Evolutionary conservation across 1,140 invertebrate species (phyloP), one percentile per base, ranked within the genome.

Genomic region (Sminthurides bifidus): DNA sequence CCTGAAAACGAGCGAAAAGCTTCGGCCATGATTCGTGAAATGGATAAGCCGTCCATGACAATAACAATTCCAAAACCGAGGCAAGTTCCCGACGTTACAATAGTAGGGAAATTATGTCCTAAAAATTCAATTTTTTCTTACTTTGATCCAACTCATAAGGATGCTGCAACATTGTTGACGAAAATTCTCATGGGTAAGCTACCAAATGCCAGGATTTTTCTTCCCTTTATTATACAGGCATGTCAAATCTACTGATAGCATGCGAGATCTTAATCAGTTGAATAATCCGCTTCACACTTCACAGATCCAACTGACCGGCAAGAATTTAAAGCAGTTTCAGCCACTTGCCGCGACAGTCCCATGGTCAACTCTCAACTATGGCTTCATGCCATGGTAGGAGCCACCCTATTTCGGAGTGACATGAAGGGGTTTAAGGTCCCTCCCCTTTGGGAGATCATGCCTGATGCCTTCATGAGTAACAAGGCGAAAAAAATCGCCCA

Each of bases 401-500:
- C 37, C 27, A 38, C 62, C 12, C 26, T 56, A 8, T 31, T 33
- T 1, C 24, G 64, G 24, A 40, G 35, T 14, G 64, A 64, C 23
- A 27, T 58, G 23, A 38, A 48, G 10, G 31, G 43, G 1, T 38
- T 65, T 29, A 40, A 44, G 10, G 52, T 63, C 27, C 65, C 65
- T 5, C 33, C 60, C 8, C 40, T 65, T 19, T 59, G 29, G 21
- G 65, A 66, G 60, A 51, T 66, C 12, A 44, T 63, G 41, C 65
- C 65, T 1, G 60, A 60, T 23, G 44, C 49, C n/a, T 66, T 65
- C 46, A 41, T 65, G n/a, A 46, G 40, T n/a, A 19, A 31, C 0
- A 31, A 27, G 5, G 44, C 56, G 3, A 56, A 50, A 12, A 17
- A 38, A n/a, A 35, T 38, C 35, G 57, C 61, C 0, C 23, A 56